phyloP scores from a whole-genome alignment of 2,888 invertebrate species.

The Drosophila paranaensis region DNA sequence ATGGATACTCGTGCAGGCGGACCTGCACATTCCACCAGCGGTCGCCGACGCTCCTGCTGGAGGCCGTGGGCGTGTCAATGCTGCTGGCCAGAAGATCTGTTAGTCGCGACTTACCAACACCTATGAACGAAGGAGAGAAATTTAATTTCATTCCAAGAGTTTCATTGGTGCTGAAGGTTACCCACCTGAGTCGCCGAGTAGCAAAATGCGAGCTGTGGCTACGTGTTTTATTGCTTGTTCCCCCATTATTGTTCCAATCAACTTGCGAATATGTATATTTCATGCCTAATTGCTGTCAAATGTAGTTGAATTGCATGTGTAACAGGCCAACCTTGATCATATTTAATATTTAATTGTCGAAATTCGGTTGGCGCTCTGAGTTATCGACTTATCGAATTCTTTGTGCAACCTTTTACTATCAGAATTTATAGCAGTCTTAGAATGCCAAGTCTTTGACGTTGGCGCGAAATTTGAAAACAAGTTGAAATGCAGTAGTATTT shows the following conservation, averaged over 20 bases:
- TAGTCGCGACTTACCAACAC: constrained; percentile 62
- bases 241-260: constrained; percentile 27
- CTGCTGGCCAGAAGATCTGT: constrained; percentile 57
- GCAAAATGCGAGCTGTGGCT: constrained; percentile 59
- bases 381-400: not conserved
- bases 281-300: constrained; percentile 12
- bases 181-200: constrained; percentile 59
- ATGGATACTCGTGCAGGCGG: constrained; percentile 62
- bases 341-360: not conserved
- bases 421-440: too few relatives aligned
- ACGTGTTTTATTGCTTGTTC: constrained; percentile 33
- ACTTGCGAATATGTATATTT: constrained; percentile 3
- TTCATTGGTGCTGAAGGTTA: too few relatives aligned
- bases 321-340: constrained; percentile 20
- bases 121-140: constrained; percentile 16
- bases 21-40: constrained; percentile 62
- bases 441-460: too few relatives aligned
- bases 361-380: constrained; percentile 18
- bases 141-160: too few relatives aligned
- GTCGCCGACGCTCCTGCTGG: constrained; percentile 38
- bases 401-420: too few relatives aligned
- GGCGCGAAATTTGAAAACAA: too few relatives aligned
- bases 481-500: not conserved
- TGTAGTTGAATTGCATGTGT: not conserved
- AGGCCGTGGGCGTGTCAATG: constrained; percentile 51